Percentiles rank a stretch among this genome's conserved stretches.
Conservation (phyloP, 2,113 vertebrate species). For the Entelurus aequoreus region DNA sequence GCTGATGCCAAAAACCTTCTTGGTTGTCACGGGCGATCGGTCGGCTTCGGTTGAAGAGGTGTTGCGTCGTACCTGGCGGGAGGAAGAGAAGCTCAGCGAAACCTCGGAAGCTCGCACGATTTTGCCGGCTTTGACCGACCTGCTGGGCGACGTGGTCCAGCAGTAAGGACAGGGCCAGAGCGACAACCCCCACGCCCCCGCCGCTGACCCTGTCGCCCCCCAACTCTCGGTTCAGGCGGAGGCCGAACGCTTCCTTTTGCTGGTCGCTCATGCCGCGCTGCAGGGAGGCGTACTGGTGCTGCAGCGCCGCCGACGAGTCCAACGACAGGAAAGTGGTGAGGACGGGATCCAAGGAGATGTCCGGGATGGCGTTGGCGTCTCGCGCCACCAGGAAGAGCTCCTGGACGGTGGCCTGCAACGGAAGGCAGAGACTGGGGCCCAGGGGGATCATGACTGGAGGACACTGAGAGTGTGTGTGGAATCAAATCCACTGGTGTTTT, state of each 20-base stretch:
- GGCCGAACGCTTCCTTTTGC: slow-evolving; percentile 44
- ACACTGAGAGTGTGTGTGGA: background rate
- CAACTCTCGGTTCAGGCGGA: slow-evolving; percentile 45
- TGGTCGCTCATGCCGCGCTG: slow-evolving; percentile 53
- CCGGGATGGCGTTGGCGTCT: slow-evolving; percentile 60
- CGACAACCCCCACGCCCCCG: slow-evolving; percentile 68
- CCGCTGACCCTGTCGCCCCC: slow-evolving; percentile 42
- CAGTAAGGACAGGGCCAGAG: slow-evolving; percentile 66
- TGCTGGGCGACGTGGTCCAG: slow-evolving; percentile 62
- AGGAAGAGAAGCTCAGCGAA: background rate
- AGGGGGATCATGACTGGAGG: slow-evolving; percentile 45
- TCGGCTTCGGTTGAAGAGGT: background rate
- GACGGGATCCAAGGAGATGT: slow-evolving; percentile 63
- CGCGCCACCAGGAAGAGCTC: slow-evolving; percentile 62
- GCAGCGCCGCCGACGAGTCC: slow-evolving; percentile 59
- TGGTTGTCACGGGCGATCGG: background rate
- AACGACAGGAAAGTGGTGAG: slow-evolving; percentile 65
- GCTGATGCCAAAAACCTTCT: slow-evolving; percentile 59
- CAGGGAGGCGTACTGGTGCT: slow-evolving; percentile 49
- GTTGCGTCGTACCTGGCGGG: slow-evolving; percentile 32
- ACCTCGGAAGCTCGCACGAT: too few relatives aligned
- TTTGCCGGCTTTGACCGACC: slow-evolving; percentile 26
- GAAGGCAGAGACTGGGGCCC: slow-evolving; percentile 43
- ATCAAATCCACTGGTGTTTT: background rate
- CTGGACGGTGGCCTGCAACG: slow-evolving; percentile 57